Conservation (phyloP, 2,113 vertebrate genomes). For the Rostratula benghalensis region DNA sequence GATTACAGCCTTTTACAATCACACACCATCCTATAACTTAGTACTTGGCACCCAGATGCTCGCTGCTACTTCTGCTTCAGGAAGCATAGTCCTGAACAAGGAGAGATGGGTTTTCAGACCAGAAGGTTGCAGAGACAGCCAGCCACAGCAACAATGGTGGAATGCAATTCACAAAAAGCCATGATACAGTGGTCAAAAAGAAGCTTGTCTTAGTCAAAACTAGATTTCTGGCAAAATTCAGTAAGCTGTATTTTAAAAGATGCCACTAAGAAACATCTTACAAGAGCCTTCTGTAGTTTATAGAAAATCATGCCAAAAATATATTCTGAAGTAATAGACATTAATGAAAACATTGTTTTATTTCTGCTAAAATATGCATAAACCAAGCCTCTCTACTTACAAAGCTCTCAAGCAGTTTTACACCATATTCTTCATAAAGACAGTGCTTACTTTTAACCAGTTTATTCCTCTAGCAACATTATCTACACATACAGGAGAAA, state of each 20-base stretch:
- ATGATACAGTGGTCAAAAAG: not conserved
- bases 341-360: not conserved
- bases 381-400: not conserved
- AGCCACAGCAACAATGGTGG: not conserved
- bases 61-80: not conserved
- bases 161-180: not conserved
- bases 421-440: not conserved
- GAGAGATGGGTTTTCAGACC: not conserved
- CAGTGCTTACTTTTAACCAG: not conserved
- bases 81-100: not conserved
- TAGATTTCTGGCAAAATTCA: not conserved
- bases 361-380: not conserved
- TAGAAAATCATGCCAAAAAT: not conserved
- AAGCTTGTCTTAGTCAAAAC: not conserved
- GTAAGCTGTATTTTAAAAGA: not conserved
- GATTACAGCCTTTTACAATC: not conserved
- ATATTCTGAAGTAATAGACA: not conserved
- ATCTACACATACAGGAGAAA: not conserved
- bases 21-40: rapidly evolving
- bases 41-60: not conserved
- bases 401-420: not conserved
- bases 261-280: not conserved
- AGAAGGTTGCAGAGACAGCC: not conserved
- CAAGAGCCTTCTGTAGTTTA: not conserved
- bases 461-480: not conserved